Base-by-base conservation (phyloP, 2,888 invertebrate genomes). In the Aphodius granarius region DNA sequence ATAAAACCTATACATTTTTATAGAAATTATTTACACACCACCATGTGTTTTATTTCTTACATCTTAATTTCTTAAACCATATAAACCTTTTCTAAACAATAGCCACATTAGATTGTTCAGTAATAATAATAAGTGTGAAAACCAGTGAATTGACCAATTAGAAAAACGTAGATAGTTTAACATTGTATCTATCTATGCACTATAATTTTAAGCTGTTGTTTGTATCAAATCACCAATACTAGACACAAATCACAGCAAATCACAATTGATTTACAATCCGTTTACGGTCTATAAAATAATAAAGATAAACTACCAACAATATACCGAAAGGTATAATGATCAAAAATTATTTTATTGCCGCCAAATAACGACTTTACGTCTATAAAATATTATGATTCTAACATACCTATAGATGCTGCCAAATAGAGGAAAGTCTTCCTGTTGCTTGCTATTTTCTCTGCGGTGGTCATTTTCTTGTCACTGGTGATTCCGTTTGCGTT, bases 331-430 rank as follows among this genome's bases (percentile, higher is more conserved):
- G n/a, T n/a, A n/a, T n/a, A 9, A 43, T 13, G 9, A 43, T 1
- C 13, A 43, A 43, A 43, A 43, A 43, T 43, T 3, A 43, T 43
- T 43, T 43, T 43, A 43, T 43, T 43, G 43, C 6, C 43, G 43
- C 6, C n/a, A 43, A 9, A 43, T 43, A 43, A 43, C 43, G 43
- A 13, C 6, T 43, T 43, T 43, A 43, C 13, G 13, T 43, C n/a
- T 43, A 43, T 43, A 9, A 23, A 9, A 23, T 23, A 43, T 43
- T 43, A 43, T 43, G 23, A 23, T 21, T 19, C 17, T 15, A 63
- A 78, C 81, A 76, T 75, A 81, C 82, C 82, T 81, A 79, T 78
- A 78, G 79, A 79, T 66, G 80, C 80, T 63, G 81, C 80, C 13
- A 81, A 63, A 66, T 81, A 81, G 66, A 81, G 75, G 75, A 80